phyloP scores from a whole-genome alignment of 1,140 invertebrate genomes.

The Bactericera cockerelli region DNA sequence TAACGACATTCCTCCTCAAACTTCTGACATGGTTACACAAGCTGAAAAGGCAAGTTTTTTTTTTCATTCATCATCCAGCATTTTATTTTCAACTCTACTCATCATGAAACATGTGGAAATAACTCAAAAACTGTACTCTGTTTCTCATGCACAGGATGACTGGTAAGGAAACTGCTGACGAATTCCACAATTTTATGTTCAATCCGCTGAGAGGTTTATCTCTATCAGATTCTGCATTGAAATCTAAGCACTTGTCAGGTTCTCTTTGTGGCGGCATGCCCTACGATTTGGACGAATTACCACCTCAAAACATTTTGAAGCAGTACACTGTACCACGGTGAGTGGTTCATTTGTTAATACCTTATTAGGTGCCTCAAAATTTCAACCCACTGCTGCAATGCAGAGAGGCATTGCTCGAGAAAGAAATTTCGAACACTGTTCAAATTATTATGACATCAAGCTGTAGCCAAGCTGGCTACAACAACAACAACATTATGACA shows the following conservation, averaged over 20 bases:
- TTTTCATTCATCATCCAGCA: background rate
- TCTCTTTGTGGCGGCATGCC: background rate
- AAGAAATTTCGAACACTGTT: background rate
- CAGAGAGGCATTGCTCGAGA: constrained; percentile 4
- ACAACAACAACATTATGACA: constrained; percentile 6
- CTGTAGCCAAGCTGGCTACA: no score
- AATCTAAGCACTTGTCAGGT: background rate
- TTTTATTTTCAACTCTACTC: background rate
- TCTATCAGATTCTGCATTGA: background rate
- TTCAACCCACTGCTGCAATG: constrained; percentile 6
- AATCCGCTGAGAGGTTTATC: background rate
- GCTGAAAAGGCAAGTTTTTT: constrained; percentile 3
- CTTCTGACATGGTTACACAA: background rate
- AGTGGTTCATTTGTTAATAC: background rate
- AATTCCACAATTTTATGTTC: background rate
- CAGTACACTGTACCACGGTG: background rate
- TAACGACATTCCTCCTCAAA: background rate
- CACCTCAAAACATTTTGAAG: constrained; percentile 1
- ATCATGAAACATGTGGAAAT: constrained; percentile 2
- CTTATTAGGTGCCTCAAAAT: background rate
- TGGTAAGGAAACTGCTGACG: background rate
- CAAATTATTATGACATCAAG: no score
- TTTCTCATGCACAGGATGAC: background rate
- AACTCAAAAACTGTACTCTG: background rate
- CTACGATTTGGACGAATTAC: constrained; percentile 2